Evolutionary conservation across 2,797 vertebrate species (phyloP), one percentile per base, ranked within the genome.

Genomic region (Chloroceryle inda): DNA sequence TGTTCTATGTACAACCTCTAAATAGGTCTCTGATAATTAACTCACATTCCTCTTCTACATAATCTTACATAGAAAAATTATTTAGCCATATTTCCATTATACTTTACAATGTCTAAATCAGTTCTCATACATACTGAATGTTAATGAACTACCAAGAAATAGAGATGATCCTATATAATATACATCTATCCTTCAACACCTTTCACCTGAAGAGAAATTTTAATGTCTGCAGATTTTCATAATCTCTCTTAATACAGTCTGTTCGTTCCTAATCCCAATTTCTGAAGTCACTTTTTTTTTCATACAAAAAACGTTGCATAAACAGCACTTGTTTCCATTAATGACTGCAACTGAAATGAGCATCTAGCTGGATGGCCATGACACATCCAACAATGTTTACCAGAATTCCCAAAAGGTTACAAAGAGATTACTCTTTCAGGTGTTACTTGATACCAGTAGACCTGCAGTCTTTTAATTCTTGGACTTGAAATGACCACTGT

Each of bases 321-420:
- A 89, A n/a, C 20, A 93, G 58, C 55, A 27, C 29, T 87, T 35
- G 10, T 45, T 90, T 77, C n/a, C 40, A 33, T 10, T 61, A 31
- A 81, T 38, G 53, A 91, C 21, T 19, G 37, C 15, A 33, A 58
- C 24, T 31, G 21, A 76, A 90, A 81, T 19, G 27, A 91, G 18
- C n/a, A 18, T 20, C 1, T 13, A 66, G 38, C 47, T 24, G 63
- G 66, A 92, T 61, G 53, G 64, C 18, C 10, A 9, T 87, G 56
- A 91, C 63, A 89, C 35, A 85, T 91, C 95, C 94, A 95, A 77
- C 91, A 94, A 35, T 63, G 67, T 88, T 93, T 94, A 83, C 6
- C 67, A 92, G 79, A 71, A 88, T 44, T 92, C 82, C 58, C 86
- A 85, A 95, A 94, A 96, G 49, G 67, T 92, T 94, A 96, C 26